Conservation (phyloP, 2,113 vertebrate species). For the Pteruthius melanotis region DNA sequence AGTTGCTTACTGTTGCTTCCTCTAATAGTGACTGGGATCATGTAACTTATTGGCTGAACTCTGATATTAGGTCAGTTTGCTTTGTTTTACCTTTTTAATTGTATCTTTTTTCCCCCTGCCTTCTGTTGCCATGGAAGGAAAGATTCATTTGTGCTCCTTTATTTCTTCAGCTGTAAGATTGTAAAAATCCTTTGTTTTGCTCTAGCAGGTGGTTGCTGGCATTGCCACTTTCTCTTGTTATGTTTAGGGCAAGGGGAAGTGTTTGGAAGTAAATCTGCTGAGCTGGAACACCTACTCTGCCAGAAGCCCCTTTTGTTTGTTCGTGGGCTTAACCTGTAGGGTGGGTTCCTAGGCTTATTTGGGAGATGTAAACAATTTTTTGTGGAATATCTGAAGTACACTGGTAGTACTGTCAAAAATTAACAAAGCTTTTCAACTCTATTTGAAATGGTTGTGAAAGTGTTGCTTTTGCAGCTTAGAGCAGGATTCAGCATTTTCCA, state of each 20-base stretch:
- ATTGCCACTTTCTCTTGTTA: neutral
- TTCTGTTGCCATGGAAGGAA: neutral
- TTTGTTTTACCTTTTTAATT: neutral
- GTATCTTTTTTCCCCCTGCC: neutral
- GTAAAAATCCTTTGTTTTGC: neutral
- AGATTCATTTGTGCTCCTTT: neutral
- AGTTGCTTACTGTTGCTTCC: neutral
- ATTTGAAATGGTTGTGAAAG: neutral
- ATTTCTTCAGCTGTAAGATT: neutral
- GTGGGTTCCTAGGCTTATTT: neutral
- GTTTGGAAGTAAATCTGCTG: neutral
- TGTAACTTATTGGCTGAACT: neutral
- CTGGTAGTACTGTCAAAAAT: neutral
- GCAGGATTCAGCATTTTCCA: neutral
- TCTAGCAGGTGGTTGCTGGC: neutral
- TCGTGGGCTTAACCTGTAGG: neutral
- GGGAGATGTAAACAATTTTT: neutral
- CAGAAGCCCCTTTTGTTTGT: neutral
- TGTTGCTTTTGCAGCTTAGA: neutral
- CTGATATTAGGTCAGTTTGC: neutral
- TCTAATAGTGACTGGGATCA: neutral
- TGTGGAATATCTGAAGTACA: neutral
- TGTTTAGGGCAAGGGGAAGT: neutral
- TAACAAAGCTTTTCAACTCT: neutral
- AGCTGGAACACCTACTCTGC: neutral